Evolutionary conservation across 2,113 vertebrate species (phyloP).

Genomic region (Pluvialis apricaria): DNA sequence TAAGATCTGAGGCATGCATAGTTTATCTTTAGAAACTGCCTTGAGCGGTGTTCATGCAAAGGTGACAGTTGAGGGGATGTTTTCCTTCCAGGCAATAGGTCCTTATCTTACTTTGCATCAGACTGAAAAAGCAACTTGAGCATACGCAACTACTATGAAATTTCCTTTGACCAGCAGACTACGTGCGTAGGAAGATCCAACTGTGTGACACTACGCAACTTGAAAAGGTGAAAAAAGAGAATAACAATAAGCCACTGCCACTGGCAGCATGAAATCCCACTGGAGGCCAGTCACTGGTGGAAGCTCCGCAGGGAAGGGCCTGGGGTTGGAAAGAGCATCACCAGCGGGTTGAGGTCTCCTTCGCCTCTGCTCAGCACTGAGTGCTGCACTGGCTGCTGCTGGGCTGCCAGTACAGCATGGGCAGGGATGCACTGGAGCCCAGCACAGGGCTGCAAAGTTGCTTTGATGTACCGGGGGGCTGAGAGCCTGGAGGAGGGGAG

Average conservation of each 20-base stretch:
- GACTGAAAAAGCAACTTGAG: fast-evolving
- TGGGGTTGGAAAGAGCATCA: no score
- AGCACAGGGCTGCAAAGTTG: neutral
- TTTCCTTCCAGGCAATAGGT: neutral
- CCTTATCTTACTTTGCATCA: no score
- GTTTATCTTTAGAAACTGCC: neutral
- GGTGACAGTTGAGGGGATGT: fast-evolving
- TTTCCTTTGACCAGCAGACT: neutral
- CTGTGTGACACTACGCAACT: fast-evolving
- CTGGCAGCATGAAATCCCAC: fast-evolving
- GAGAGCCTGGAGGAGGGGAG: neutral
- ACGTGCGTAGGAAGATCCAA: neutral
- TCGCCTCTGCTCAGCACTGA: neutral
- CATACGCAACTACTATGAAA: neutral
- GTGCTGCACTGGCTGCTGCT: neutral
- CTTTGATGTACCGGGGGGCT: fast-evolving
- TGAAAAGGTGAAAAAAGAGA: neutral
- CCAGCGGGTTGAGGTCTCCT: neutral
- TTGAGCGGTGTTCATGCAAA: fast-evolving
- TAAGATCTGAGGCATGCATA: neutral
- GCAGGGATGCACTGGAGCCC: fast-evolving
- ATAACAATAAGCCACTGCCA: neutral
- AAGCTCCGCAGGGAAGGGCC: neutral
- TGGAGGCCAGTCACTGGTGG: neutral
- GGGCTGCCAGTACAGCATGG: neutral